Evolutionary conservation across 1,140 invertebrate species (phyloP).

Genomic region (Eubasilissa regina): DNA sequence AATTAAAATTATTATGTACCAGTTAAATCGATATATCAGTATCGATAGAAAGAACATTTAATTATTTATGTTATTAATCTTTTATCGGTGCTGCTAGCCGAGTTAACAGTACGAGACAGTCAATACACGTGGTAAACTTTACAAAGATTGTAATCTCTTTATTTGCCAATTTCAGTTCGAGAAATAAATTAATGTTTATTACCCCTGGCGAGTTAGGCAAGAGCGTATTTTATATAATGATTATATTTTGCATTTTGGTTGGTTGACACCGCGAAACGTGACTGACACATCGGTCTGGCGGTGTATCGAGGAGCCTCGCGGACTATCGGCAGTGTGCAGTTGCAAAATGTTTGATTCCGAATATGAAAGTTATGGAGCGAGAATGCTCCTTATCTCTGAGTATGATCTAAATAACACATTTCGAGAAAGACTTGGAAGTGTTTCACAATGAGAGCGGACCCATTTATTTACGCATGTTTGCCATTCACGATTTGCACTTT

Average conservation of each 20-base stretch:
- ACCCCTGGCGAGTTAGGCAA: too few relatives aligned
- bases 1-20: too few relatives aligned
- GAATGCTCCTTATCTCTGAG: conserved; percentile 1
- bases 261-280: conserved; percentile 10
- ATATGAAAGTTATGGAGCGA: conserved; percentile 11
- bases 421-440: not conserved
- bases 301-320: not conserved
- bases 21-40: too few relatives aligned
- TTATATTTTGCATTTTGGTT: not conserved
- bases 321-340: not conserved
- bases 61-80: too few relatives aligned
- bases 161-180: too few relatives aligned
- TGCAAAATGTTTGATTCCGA: conserved; percentile 14
- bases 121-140: too few relatives aligned
- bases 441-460: not conserved
- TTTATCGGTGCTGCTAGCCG: too few relatives aligned
- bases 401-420: not conserved
- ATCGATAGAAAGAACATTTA: too few relatives aligned
- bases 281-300: not conserved
- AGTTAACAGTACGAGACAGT: too few relatives aligned
- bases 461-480: conserved; percentile 6
- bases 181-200: too few relatives aligned
- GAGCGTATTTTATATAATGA: too few relatives aligned
- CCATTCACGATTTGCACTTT: conserved; percentile 13
- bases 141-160: too few relatives aligned